These are phyloP conservation scores for Drosophila aldrichi DNA, from an alignment of 2,888 invertebrate genomes.

Conservation along the genomic window DNA sequence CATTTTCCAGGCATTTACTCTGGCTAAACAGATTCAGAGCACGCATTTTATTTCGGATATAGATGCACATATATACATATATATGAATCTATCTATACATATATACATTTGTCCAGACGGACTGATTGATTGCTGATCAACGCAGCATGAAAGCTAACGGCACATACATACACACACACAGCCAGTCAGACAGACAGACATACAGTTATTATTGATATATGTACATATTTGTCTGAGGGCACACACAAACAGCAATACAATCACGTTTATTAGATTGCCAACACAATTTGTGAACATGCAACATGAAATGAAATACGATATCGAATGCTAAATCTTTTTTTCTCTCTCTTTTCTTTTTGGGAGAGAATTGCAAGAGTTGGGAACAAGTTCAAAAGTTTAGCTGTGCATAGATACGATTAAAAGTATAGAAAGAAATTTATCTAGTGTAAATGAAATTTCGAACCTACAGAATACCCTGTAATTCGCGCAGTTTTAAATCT, in stretches of 20 bases:
- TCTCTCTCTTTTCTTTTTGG: too few relatives aligned
- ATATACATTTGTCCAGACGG: not conserved
- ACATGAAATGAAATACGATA: not conserved
- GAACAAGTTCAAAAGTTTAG: too few relatives aligned
- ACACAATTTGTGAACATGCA: slow-evolving; percentile 1
- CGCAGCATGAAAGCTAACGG: not conserved
- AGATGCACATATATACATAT: not conserved
- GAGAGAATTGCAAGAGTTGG: not conserved
- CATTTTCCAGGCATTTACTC: slow-evolving; percentile 1
- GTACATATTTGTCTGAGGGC: not conserved
- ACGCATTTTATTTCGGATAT: slow-evolving; percentile 9
- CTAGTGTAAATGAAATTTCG: too few relatives aligned
- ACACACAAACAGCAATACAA: slow-evolving; percentile 7
- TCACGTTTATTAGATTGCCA: slow-evolving; percentile 10
- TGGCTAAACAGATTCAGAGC: slow-evolving; percentile 2
- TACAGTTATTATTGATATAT: slow-evolving; percentile 1
- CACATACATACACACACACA: not conserved
- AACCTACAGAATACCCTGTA: not conserved
- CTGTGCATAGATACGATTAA: too few relatives aligned
- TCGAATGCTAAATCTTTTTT: not conserved
- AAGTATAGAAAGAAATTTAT: too few relatives aligned
- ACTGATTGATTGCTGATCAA: slow-evolving; percentile 16
- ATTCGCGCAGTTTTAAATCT: too few relatives aligned
- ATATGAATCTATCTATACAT: not conserved
- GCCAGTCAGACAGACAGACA: not conserved